phyloP scores from a whole-genome alignment of 2,797 vertebrate species.

The Gambusia yucatana region DNA sequence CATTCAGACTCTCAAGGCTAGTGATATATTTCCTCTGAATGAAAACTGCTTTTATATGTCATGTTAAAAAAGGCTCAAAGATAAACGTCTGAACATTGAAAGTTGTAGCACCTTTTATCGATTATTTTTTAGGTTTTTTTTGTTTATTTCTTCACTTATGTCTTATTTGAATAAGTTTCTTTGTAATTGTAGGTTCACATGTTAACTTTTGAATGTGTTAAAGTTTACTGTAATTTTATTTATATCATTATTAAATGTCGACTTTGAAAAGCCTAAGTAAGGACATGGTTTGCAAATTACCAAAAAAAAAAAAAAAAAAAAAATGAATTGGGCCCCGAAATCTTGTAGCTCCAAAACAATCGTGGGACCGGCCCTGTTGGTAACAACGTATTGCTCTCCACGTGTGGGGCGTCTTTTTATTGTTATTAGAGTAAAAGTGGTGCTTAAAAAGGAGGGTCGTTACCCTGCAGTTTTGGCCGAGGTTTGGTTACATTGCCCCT shows the following conservation, averaged over 20 bases:
- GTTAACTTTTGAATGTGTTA: not conserved
- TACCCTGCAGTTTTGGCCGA: conserved; percentile 60
- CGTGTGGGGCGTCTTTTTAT: not conserved
- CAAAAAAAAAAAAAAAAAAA: not conserved
- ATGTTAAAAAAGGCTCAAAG: not conserved
- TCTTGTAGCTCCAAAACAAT: not conserved
- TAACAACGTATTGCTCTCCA: not conserved
- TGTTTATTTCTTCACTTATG: not conserved
- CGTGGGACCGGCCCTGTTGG: not conserved
- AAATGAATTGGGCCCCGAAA: not conserved
- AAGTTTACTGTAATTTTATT: not conserved
- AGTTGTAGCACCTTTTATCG: not conserved
- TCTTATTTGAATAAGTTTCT: not conserved
- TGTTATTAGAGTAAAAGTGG: conserved; percentile 10
- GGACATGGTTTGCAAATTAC: not conserved
- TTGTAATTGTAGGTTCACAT: not conserved
- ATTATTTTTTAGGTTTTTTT: not conserved
- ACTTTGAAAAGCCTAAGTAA: not conserved
- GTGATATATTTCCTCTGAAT: not conserved
- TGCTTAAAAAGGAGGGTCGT: conserved; percentile 2
- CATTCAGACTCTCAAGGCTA: not conserved
- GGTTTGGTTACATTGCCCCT: conserved; percentile 52
- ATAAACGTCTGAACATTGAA: not conserved
- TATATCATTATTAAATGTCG: not conserved
- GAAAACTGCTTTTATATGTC: not conserved